Conservation (phyloP, 2,888 invertebrate genomes). For the Hymenopus coronatus region DNA sequence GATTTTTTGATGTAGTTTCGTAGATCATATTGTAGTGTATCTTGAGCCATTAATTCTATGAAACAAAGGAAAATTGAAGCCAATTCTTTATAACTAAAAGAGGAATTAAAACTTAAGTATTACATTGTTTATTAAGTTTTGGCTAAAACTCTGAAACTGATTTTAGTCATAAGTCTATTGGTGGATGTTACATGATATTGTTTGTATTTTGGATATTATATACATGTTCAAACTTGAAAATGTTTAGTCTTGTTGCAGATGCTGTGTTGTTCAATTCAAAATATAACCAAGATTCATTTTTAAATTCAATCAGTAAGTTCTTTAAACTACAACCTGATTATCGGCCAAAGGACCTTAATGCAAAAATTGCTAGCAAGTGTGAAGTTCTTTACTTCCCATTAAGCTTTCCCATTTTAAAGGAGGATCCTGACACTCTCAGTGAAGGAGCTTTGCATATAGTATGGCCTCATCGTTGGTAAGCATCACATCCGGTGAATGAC, state of each 20-base stretch:
- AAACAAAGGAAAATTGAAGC: too few relatives aligned
- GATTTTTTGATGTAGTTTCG: too few relatives aligned
- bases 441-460: constrained; percentile 52
- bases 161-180: too few relatives aligned
- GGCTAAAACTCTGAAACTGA: too few relatives aligned
- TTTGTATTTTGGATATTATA: too few relatives aligned
- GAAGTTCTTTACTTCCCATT: constrained; percentile 63
- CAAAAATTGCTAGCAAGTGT: constrained; percentile 58
- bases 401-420: constrained; percentile 43
- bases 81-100: too few relatives aligned
- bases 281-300: constrained; percentile 66
- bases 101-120: too few relatives aligned
- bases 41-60: too few relatives aligned
- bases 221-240: constrained; percentile 17
- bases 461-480: constrained; percentile 71
- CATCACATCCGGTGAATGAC: not conserved
- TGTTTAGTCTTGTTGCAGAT: constrained; percentile 63
- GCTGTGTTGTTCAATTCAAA: constrained; percentile 66
- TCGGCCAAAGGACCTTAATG: constrained; percentile 54
- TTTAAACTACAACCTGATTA: constrained; percentile 65
- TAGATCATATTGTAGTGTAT: too few relatives aligned
- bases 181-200: too few relatives aligned
- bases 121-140: too few relatives aligned
- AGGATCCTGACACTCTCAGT: not conserved
- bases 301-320: constrained; percentile 57